Conservation (phyloP, 2,113 vertebrate genomes). For the Heterotilapia buettikoferi region DNA sequence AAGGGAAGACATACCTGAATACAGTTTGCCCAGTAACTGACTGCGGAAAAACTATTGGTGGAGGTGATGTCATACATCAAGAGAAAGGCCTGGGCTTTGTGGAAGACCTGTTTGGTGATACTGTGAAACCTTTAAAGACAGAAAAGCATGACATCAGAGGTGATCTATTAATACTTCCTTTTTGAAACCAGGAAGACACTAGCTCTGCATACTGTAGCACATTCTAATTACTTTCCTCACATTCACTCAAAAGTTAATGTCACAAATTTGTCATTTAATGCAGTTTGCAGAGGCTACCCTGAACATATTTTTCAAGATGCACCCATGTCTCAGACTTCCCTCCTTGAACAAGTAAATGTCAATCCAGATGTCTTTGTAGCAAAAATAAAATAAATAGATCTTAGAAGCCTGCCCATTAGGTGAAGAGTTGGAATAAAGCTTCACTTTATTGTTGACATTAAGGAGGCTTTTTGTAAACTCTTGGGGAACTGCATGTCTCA, state of each 20-base stretch:
- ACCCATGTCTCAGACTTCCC: background rate
- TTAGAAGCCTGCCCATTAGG: background rate
- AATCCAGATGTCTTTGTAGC: background rate
- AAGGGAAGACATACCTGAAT: conserved; percentile 73
- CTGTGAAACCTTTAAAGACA: conserved; percentile 81
- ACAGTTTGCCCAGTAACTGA: conserved; percentile 83
- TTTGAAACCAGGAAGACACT: background rate
- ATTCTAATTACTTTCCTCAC: background rate
- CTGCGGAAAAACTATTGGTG: conserved; percentile 70
- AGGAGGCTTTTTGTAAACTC: background rate
- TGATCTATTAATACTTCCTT: background rate
- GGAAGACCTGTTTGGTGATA: conserved; percentile 82
- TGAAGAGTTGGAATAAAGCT: background rate
- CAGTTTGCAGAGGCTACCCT: background rate
- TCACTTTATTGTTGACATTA: background rate
- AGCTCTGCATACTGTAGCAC: background rate
- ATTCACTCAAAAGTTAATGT: background rate
- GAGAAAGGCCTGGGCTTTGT: conserved; percentile 84
- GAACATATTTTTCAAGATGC: background rate
- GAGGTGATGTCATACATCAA: conserved; percentile 92
- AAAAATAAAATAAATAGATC: background rate
- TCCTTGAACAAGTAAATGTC: background rate
- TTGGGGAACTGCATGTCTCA: background rate
- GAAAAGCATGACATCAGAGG: background rate
- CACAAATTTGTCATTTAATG: background rate